Percentiles rank a stretch among this genome's conserved stretches.
Conservation (phyloP, 2,113 vertebrate genomes). For the Himantopus leucocephalus region DNA sequence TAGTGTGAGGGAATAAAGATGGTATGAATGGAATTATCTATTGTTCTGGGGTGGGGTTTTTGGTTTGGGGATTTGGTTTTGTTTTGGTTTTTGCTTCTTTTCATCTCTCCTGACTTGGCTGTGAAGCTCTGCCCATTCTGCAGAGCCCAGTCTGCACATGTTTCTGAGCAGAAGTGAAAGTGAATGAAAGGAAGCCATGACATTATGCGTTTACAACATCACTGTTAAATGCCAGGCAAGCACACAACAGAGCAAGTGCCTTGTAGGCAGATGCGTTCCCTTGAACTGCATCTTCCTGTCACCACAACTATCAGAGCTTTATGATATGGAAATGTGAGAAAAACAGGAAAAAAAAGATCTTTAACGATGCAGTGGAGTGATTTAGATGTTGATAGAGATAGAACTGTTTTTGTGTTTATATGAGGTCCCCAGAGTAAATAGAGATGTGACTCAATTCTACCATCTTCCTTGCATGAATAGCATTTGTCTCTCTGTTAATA, state of each 20-base stretch:
- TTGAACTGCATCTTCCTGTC: slow-evolving; percentile 23
- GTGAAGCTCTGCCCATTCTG: background rate
- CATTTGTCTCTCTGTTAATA: slow-evolving; percentile 42
- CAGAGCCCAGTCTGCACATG: background rate
- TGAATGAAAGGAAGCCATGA: background rate
- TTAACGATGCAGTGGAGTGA: background rate
- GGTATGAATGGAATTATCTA: background rate
- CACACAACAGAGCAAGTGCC: background rate
- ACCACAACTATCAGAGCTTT: slow-evolving; percentile 4
- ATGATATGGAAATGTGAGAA: background rate
- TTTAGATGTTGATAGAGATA: slow-evolving; percentile 32
- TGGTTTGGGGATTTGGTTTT: background rate
- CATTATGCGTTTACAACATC: background rate
- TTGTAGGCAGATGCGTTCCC: background rate
- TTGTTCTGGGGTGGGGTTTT: background rate
- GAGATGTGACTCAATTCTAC: slow-evolving; percentile 24
- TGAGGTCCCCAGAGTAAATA: slow-evolving; percentile 19
- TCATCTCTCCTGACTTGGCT: background rate
- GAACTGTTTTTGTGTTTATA: slow-evolving; percentile 32
- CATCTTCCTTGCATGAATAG: slow-evolving; percentile 3
- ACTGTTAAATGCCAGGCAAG: background rate
- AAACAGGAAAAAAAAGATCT: background rate
- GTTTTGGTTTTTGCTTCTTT: background rate
- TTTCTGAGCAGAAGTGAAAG: slow-evolving; percentile 19
- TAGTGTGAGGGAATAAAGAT: background rate